Evolutionary conservation across 2,113 vertebrate species (phyloP).

Genomic region (Bothrops jararaca): DNA sequence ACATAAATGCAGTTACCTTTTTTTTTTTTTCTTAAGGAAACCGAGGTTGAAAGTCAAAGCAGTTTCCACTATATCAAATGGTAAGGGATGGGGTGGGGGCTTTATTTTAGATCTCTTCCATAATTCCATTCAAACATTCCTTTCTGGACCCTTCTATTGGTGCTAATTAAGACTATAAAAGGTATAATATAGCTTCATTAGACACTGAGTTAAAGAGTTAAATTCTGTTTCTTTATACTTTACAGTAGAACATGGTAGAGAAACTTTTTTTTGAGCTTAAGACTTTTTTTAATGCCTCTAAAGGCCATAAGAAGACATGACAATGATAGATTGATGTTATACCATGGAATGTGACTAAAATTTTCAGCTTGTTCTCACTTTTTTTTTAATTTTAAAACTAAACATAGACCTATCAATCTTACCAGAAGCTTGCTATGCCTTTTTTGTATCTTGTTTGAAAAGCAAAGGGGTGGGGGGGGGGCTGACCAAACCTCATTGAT

Average conservation of each 20-base stretch:
- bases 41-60: neutral
- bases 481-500: neutral
- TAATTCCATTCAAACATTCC: neutral
- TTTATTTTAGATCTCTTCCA: neutral
- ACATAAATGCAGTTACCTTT: neutral
- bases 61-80: neutral
- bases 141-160: neutral
- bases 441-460: neutral
- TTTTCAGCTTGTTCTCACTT: neutral
- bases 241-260: neutral
- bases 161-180: neutral
- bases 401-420: neutral
- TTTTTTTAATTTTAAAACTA: neutral
- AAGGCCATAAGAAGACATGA: neutral
- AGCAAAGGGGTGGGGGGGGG: neutral
- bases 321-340: neutral
- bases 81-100: rapidly evolving
- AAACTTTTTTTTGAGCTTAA: neutral
- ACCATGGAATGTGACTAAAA: neutral
- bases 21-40: neutral
- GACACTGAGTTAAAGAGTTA: neutral
- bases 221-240: neutral
- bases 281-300: neutral
- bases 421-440: neutral
- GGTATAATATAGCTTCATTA: neutral